Percentiles rank a stretch among this genome's conserved stretches.
These are phyloP conservation scores for Mungos mungo DNA, from an alignment of 2,113 vertebrate species.

Conservation along the genomic window DNA sequence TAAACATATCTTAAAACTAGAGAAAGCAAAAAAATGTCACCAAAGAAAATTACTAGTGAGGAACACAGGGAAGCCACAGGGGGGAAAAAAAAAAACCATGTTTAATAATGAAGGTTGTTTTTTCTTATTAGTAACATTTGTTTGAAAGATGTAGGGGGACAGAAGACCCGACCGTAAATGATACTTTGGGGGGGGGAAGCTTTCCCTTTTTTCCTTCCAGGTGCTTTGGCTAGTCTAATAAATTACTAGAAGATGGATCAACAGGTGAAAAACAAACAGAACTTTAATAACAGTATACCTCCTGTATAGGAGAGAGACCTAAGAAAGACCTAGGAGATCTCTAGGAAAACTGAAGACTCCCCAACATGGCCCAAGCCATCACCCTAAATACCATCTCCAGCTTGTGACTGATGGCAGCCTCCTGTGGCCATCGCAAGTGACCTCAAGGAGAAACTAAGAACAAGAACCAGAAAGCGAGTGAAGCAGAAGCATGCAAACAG, in stretches of 20 bases:
- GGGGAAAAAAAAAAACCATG: background rate
- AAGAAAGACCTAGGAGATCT: background rate
- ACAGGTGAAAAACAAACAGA: background rate
- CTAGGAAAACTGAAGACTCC: background rate
- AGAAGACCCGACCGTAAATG: background rate
- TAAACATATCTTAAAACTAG: background rate
- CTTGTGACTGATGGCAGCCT: background rate
- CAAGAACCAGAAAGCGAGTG: background rate
- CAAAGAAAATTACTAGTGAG: background rate
- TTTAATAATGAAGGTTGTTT: background rate
- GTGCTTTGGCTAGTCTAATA: background rate
- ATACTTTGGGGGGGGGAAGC: background rate
- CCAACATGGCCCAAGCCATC: background rate
- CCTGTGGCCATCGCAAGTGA: background rate
- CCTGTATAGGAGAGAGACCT: background rate
- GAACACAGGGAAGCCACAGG: background rate
- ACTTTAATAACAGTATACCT: background rate
- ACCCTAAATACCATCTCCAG: background rate
- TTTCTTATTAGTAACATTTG: background rate
- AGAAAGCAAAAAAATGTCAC: constrained; percentile 17
- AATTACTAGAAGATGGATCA: background rate
- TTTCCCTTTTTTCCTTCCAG: background rate
- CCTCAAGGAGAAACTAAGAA: background rate
- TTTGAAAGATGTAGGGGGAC: background rate
- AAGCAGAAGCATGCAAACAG: background rate